Evolutionary conservation across 1,140 invertebrate species (phyloP), one percentile per base, ranked within the genome.

Genomic region (Apis laboriosa): DNA sequence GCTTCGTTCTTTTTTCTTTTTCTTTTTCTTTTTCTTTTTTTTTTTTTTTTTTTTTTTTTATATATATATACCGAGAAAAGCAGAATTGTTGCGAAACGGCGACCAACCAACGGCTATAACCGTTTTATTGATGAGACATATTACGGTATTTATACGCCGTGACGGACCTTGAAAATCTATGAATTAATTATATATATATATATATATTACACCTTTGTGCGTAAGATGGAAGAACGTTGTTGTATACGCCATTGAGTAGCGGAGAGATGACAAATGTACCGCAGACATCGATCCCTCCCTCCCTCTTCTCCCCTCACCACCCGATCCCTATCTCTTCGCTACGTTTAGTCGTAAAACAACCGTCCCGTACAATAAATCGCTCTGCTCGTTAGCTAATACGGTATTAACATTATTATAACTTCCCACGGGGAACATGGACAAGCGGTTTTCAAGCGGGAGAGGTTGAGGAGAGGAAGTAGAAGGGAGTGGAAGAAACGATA

Each of bases 121-220:
- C 43, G 67, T 77, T 34, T 34, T 83, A 78, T 83, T 78, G 75
- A 83, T 77, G 80, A 83, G 80, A 77, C 51, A 83, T 58, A 83
- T 83, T 77, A 83, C 56, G 75, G n/a, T 64, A 77, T 83, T 71
- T 83, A 77, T 77, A 63, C 67, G 28, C 80, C 80, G 80, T 77
- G 74, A 64, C 80, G 74, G 80, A 63, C 80, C 80, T 83, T 78
- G 80, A 78, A 83, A 81, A 78, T 71, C 66, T 56, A 78, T 83
- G 80, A 83, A 83, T 83, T 83, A 83, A 83, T 83, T 83, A 83
- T 78, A 24, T 24, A 24, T 24, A 24, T 24, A 24, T 24, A 24
- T 24, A 24, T 24, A 61, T 19, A 34, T 64, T 58, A 19, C 49
- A 60, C 72, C 9, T 28, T 24, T 17, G 64, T 68, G 53, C 56